Conservation (phyloP, 1,140 invertebrate genomes). For the Drosophila jambulina region DNA sequence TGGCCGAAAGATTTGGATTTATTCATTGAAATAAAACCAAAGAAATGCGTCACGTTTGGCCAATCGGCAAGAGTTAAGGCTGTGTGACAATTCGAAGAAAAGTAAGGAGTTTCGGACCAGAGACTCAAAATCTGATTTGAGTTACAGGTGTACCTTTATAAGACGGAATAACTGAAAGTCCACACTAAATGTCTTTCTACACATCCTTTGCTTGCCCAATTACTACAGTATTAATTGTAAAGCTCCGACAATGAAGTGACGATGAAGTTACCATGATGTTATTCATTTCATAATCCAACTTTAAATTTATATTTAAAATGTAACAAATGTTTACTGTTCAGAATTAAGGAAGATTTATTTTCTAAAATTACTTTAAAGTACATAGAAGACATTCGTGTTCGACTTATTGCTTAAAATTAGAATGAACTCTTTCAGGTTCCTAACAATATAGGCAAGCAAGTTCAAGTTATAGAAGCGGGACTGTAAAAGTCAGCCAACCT, state of each 20-base stretch:
- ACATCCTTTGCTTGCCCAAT: background rate
- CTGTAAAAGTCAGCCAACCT: constrained; percentile 54
- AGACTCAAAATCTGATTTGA: constrained; percentile 6
- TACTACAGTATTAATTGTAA: too few relatives aligned
- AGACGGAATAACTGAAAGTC: background rate
- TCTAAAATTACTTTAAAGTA: too few relatives aligned
- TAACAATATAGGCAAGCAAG: constrained; percentile 1
- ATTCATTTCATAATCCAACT: too few relatives aligned
- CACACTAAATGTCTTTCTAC: background rate
- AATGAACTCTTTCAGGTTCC: background rate
- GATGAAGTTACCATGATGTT: too few relatives aligned
- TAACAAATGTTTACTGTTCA: too few relatives aligned
- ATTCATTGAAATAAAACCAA: constrained; percentile 41
- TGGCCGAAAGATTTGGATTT: constrained; percentile 29
- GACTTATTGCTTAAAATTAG: background rate
- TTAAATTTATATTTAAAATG: too few relatives aligned
- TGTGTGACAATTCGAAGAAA: constrained; percentile 49
- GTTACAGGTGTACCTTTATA: constrained; percentile 10
- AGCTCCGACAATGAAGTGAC: too few relatives aligned
- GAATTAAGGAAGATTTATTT: too few relatives aligned
- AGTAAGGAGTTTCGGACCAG: constrained; percentile 15
- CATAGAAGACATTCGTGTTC: background rate
- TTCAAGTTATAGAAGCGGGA: constrained; percentile 17
- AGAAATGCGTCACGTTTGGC: constrained; percentile 48
- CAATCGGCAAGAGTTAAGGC: constrained; percentile 30